Base-by-base conservation (phyloP, 1,140 invertebrate genomes). In the Brevipalpus yothersi region DNA sequence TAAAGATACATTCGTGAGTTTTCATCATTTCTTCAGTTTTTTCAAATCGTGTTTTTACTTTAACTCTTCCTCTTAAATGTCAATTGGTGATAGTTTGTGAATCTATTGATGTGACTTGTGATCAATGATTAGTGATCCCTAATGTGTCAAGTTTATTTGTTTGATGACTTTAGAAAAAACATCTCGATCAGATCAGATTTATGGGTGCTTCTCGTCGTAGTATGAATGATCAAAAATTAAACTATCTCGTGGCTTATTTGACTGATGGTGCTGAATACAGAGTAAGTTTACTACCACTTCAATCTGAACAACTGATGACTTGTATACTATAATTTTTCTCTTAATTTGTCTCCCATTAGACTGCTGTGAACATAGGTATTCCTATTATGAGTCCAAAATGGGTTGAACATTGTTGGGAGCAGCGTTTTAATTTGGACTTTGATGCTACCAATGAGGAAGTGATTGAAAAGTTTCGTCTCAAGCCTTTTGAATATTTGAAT, bases 161-260 rank as follows among this genome's bases (percentile, higher is more conserved):
- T 47, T 1, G 3, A 59, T 41, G 42, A 59, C 7, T 55, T 12
- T 47, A 62, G 61, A 59, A 62, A 54, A 12, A 21, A 11, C 59
- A 62, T 62, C 31, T 63, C 13, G 57, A 51, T 53, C 21, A 58
- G 19, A 49, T 61, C 39, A 56, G 61, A 19, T 63, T 56, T 53
- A 63, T 63, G 62, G 61, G 57, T 41, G 62, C 40, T 10, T 42
- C 60, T 12, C 43, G 56, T 62, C 60, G 62, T 42, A 51, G 55
- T 49, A 55, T 63, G 55, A 58, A 63, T 19, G 61, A 59, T 41
- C 49, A 19, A 12, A 87, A 84, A 69, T 82, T 89, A 60, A 95
- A 90, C 54, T 90, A 95, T 76, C 75, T 97, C 47, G 85, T 96
- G 64, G 86, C 89, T 56, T 84, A 83, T 66, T 77, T 78, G 67